Conservation (phyloP, 2,888 invertebrate genomes). For the Diplazon laetatorius region DNA sequence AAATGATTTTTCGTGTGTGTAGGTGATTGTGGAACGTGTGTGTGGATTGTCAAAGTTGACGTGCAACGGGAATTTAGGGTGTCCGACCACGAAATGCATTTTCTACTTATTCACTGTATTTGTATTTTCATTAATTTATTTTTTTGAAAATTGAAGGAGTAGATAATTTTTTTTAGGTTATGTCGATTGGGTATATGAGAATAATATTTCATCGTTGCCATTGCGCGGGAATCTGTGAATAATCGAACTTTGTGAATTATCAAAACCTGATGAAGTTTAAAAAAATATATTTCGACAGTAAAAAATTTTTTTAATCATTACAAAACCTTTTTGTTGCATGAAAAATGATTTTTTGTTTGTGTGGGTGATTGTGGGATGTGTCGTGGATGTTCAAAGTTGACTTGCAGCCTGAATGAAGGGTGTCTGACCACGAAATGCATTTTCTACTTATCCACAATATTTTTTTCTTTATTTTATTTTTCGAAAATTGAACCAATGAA, state of each 20-base stretch:
- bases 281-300: no score
- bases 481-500: no score
- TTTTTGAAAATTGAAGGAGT: no score
- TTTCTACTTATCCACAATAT: not conserved
- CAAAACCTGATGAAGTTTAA: no score
- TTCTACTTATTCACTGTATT: not conserved
- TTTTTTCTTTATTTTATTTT: not conserved
- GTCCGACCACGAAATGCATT: not conserved
- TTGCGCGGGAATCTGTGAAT: constrained; percentile 51
- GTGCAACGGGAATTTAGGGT: not conserved
- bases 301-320: not conserved
- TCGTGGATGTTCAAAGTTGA: not conserved
- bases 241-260: no score
- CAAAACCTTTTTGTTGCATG: no score
- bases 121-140: not conserved
- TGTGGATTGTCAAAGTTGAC: not conserved
- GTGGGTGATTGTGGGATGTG: not conserved
- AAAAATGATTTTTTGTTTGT: not conserved
- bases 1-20: not conserved
- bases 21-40: not conserved
- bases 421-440: not conserved
- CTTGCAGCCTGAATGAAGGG: not conserved
- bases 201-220: constrained; percentile 27
- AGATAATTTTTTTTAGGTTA: no score
- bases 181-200: no score